A percentile compares a stretch with the other conserved stretches of the same genome.
Evolutionary conservation across 2,797 vertebrate species (phyloP).

Genomic region (Rhincodon typus): DNA sequence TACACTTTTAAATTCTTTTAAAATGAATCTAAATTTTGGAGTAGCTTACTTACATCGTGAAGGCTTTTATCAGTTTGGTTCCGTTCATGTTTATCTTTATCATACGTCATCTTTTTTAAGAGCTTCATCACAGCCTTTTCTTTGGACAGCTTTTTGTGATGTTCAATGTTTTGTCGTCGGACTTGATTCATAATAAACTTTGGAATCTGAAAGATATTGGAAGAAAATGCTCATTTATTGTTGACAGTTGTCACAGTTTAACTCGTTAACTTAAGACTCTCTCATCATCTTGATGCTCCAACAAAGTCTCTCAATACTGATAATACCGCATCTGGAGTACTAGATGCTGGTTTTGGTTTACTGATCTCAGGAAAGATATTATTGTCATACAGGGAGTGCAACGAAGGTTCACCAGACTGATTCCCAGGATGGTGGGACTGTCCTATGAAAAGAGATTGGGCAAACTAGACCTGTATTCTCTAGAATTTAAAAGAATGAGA

Average conservation of each 20-base stretch:
- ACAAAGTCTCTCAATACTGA: background rate
- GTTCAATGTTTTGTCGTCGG: constrained; percentile 79
- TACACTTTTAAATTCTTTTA: background rate
- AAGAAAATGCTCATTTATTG: background rate
- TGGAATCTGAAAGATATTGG: constrained; percentile 69
- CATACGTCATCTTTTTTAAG: constrained; percentile 85
- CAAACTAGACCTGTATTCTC: no score
- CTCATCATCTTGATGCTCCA: background rate
- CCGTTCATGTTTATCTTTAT: constrained; percentile 68
- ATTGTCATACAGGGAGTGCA: no score
- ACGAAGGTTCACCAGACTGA: no score
- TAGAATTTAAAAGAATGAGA: no score
- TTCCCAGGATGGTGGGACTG: no score
- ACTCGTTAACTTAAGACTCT: background rate
- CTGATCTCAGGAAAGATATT: no score
- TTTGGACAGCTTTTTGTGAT: constrained; percentile 72
- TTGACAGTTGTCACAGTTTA: background rate
- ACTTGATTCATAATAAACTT: constrained; percentile 93
- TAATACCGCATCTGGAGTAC: no score
- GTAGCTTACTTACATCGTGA: constrained; percentile 64
- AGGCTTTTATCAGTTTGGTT: constrained; percentile 66
- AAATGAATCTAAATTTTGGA: background rate
- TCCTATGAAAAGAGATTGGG: no score
- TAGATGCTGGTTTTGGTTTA: no score
- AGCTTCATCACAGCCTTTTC: constrained; percentile 80